Evolutionary conservation across 1,140 invertebrate species (phyloP), one percentile per base, ranked within the genome.

Genomic region (Plutomurus gul): DNA sequence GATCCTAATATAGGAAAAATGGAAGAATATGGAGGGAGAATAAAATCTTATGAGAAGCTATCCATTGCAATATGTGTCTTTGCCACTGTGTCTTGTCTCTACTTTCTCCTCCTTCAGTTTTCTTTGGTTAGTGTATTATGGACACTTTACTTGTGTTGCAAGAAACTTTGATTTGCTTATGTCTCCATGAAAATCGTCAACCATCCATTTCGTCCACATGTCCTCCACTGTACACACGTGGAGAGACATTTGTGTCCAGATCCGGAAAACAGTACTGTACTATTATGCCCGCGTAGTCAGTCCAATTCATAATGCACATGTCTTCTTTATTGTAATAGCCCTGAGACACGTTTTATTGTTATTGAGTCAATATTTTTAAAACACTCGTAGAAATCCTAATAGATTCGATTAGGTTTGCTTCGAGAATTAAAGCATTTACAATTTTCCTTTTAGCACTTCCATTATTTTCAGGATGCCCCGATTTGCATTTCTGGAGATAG

Each of bases 21-120:
- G 73, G 46, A 22, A 49, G 73, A 73, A 43, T 65, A 65, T 65
- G 56, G 56, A 65, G 30, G 36, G 73, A 75, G 46, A 75, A 75
- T 75, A 75, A 75, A 75, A 75, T 75, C 46, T 75, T 47, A 75
- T 75, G 73, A 46, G 46, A 47, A 46, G 46, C 40, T 47, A 75
- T 75, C 46, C 46, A 43, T 47, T 49, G 46, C 73, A 75, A 43
- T 75, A 36, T 43, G 39, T 49, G 39, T 49, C 39, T 49, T 75
- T 20, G 47, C 73, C 30, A 75, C 22, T 47, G 39, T 49, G 40
- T 46, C 46, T 47, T 27, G 16, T 46, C 72, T 43, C 22, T 47
- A 25, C 40, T 47, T 75, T 43, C 43, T 75, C 22, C 40, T 36
- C 16, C 16, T 27, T 13, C 56, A 33, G 30, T 30, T 36, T 65